Evolutionary conservation across 2,113 vertebrate genomes (phyloP).

Genomic region (Ailurus styani): DNA sequence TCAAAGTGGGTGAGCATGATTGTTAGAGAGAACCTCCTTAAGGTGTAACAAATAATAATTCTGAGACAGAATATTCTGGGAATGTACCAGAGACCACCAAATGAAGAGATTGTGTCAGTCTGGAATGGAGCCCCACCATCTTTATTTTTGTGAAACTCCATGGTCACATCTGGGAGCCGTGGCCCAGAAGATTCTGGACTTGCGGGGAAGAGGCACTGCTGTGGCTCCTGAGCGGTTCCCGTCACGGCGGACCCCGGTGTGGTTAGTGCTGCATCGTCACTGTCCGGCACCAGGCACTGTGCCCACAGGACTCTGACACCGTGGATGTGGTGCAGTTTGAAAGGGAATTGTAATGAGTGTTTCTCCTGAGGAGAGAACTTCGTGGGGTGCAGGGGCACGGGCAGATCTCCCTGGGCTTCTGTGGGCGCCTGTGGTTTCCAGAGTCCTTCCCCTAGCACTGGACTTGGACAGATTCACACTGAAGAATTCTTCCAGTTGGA

Average conservation of each 20-base stretch:
- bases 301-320: background rate
- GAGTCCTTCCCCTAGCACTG: background rate
- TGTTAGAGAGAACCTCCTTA: background rate
- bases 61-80: background rate
- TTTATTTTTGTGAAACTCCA: background rate
- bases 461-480: background rate
- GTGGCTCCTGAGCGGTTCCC: background rate
- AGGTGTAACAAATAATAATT: background rate
- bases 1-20: background rate
- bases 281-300: too few species aligned
- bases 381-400: background rate
- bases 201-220: background rate
- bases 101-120: background rate
- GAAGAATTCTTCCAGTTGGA: background rate
- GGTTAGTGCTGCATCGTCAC: background rate
- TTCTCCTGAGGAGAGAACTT: background rate
- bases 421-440: background rate
- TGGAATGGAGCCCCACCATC: background rate
- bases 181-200: background rate
- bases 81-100: background rate
- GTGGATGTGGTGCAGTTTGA: fast-evolving
- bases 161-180: background rate
- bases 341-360: background rate
- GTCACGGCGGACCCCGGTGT: background rate
- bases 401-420: background rate